Evolutionary conservation across 1,140 invertebrate species (phyloP).

Genomic region (Drosophila baimaii): DNA sequence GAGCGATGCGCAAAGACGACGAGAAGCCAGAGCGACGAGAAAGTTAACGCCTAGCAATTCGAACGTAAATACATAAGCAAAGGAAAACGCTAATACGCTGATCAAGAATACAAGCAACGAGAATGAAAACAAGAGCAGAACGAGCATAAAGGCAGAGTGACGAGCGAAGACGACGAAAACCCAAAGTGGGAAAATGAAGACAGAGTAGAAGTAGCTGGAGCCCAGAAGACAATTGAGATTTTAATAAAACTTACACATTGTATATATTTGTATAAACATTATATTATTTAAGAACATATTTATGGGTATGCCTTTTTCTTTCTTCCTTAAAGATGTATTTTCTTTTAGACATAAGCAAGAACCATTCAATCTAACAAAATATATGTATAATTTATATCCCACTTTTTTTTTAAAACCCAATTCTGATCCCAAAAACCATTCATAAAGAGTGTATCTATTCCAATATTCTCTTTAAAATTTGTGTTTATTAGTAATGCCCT

Average conservation of each 20-base stretch:
- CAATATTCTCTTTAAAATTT: constrained; percentile 21
- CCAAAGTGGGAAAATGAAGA: not conserved
- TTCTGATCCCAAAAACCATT: not conserved
- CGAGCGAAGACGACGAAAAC: too few species aligned
- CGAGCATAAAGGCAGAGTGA: too few species aligned
- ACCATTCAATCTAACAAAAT: not conserved
- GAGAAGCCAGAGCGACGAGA: not conserved
- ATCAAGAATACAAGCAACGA: too few species aligned
- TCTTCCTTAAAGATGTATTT: too few species aligned
- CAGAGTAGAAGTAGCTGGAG: too few species aligned
- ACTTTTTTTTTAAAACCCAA: not conserved
- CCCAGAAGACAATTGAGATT: too few species aligned
- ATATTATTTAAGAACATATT: not conserved
- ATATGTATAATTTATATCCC: not conserved
- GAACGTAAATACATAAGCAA: too few species aligned
- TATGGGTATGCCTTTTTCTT: not conserved
- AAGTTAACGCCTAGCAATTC: too few species aligned
- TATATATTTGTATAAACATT: not conserved
- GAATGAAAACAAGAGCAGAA: too few species aligned
- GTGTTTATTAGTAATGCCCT: constrained; percentile 16
- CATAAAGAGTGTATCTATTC: not conserved
- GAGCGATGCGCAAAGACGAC: not conserved
- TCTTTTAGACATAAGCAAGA: too few species aligned
- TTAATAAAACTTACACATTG: not conserved
- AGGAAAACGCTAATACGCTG: too few species aligned